Percentiles rank a stretch among this genome's conserved stretches.
Conservation (phyloP, 2,797 vertebrate species). For the Hirundo rustica region DNA sequence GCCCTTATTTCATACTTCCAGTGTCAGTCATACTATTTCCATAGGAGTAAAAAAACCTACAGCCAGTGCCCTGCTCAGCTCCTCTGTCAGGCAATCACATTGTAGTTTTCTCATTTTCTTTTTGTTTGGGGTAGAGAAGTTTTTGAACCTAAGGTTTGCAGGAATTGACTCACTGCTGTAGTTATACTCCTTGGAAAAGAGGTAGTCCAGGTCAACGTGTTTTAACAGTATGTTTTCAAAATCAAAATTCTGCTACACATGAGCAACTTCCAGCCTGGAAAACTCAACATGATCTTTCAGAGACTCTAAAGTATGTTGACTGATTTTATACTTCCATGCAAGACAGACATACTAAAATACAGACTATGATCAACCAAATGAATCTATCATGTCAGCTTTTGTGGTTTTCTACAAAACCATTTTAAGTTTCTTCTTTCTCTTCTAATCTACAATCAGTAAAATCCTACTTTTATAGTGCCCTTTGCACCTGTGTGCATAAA, state of each 20-base stretch:
- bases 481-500: constrained; percentile 79
- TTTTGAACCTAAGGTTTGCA: constrained; percentile 6
- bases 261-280: constrained; percentile 4
- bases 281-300: constrained; percentile 9
- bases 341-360: constrained; percentile 35
- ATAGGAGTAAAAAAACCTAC: not conserved
- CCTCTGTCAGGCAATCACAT: not conserved
- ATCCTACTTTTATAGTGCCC: constrained; percentile 76
- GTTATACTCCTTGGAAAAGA: not conserved
- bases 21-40: not conserved
- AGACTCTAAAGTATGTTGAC: constrained; percentile 44
- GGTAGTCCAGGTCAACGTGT: not conserved
- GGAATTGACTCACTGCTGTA: not conserved
- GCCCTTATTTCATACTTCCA: not conserved
- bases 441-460: constrained; percentile 78
- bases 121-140: not conserved
- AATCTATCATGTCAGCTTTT: constrained; percentile 73
- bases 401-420: constrained; percentile 65
- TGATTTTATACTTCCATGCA: constrained; percentile 42
- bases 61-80: not conserved
- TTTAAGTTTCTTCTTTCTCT: constrained; percentile 72
- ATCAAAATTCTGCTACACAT: not conserved
- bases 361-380: constrained; percentile 66
- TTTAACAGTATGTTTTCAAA: constrained; percentile 36
- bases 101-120: not conserved